Conservation (phyloP, 2,888 invertebrate genomes). For the Nephrocerus scutellatus region DNA sequence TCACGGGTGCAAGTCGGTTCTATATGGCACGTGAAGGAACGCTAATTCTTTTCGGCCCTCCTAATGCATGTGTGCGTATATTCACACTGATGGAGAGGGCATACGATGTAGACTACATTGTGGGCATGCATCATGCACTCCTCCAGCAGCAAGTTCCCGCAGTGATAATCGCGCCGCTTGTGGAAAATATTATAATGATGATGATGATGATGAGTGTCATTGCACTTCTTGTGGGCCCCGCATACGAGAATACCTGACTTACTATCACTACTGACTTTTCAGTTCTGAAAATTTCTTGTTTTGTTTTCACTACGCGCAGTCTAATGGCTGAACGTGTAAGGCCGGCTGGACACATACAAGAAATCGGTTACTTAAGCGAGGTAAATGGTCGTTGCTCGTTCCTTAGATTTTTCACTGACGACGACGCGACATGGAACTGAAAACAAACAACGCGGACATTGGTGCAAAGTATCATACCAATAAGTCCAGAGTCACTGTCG, state of each 20-base stretch:
- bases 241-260: too few species aligned
- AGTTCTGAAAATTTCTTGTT: constrained; percentile 25
- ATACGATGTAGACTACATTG: constrained; percentile 18
- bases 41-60: constrained; percentile 24
- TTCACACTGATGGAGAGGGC: too few species aligned
- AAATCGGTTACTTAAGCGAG: constrained; percentile 15
- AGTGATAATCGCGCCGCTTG: too few species aligned
- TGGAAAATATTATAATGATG: constrained; percentile 19
- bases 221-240: constrained; percentile 25
- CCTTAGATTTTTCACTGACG: too few species aligned
- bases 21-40: constrained; percentile 24
- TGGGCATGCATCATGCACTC: constrained; percentile 3
- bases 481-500: too few species aligned
- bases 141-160: too few species aligned
- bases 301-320: constrained; percentile 22
- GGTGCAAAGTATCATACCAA: too few species aligned
- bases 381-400: too few species aligned
- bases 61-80: constrained; percentile 23
- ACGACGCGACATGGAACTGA: constrained; percentile 1
- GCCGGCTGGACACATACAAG: constrained; percentile 20
- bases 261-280: too few species aligned
- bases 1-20: constrained; percentile 25
- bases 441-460: too few species aligned
- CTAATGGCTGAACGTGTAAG: constrained; percentile 24
- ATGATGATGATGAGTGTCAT: constrained; percentile 23